Evolutionary conservation across 2,797 vertebrate species (phyloP), one percentile per base, ranked within the genome.

Genomic region (Lophotriccus pileatus): DNA sequence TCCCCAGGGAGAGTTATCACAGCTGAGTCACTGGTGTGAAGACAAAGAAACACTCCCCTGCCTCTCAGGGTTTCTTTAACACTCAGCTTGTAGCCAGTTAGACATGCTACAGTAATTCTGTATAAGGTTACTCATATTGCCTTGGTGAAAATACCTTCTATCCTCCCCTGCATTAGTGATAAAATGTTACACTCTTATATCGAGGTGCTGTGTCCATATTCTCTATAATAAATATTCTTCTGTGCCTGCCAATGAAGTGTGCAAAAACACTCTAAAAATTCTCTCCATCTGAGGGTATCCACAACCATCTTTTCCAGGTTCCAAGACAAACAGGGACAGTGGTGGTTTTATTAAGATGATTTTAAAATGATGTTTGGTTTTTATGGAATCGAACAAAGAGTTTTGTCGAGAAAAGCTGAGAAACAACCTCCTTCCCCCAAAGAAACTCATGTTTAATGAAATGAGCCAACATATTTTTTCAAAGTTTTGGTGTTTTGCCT

Each of bases 241-340:
- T 30, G 3, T 69, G 27, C 7, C 46, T 62, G n/a, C 44, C 9
- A 50, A 21, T 0, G 1, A 32, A 1, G 1, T 23, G 24, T 39
- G 12, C 20, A 62, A 63, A 80, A 43, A 2, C 3, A 18, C 3
- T 32, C 7, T 52, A 52, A n/a, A 23, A 77, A 50, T 3, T 19
- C 9, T 49, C 21, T 67, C 22, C 0, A 0, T n/a, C n/a, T 53
- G 11, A 58, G 27, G 43, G 49, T 53, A 49, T 17, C 23, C 14
- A 27, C 30, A 69, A 18, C 3, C 4, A 5, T 47, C 70, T 86
- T 62, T 81, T 37, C 21, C 46, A 78, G 64, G 21, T 22, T 27
- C 17, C 5, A 27, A 46, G 58, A 60, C 2, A 37, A 47, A 66
- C 4, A 47, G 21, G 21, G 3, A 68, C 19, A 18, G 1, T 5